Base-by-base conservation (phyloP, 2,888 invertebrate genomes). In the Sminthurinus aureus region DNA sequence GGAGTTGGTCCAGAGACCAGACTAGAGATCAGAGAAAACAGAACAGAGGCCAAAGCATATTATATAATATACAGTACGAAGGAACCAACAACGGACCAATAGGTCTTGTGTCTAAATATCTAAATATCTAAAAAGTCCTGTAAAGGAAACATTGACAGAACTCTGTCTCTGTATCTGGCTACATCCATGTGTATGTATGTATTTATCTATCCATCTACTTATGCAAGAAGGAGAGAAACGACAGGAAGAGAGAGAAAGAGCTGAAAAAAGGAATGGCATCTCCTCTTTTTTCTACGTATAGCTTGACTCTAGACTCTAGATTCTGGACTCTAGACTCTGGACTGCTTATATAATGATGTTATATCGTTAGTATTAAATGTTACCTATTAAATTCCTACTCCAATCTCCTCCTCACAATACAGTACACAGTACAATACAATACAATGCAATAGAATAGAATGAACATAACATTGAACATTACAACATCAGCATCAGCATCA, bases 31-130 rank as follows among this genome's bases (percentile, higher is more conserved):
- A n/a, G n/a, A n/a, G n/a, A n/a, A n/a, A n/a, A n/a, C n/a, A n/a
- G 69, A 79, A 58, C 80, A 80, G 71, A 73, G 80, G 80, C 80
- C 80, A 71, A 71, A 18, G 38, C 38, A 38, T 38, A 38, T 6
- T 38, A n/a, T n/a, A n/a, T n/a, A n/a, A 51, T 67, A 80, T 71
- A 58, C 71, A n/a, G n/a, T n/a, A n/a, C n/a, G n/a, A n/a, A n/a
- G n/a, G 52, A 80, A 71, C 71, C 80, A 52, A 71, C 50, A 24
- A 12, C 24, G 78, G 78, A 66, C 64, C 66, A 6, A 2, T 20
- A 2, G 1, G 18, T 58, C 58, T 58, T 6, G 15, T 58, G 13
- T 58, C 58, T 58, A 15, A 13, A 58, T 69, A 22, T n/a, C 67
- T 71, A 71, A 71, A 71, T 71, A 69, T 20, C 26, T 26, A 22